phyloP scores from a whole-genome alignment of 2,888 invertebrate species.

The Busseola fusca region DNA sequence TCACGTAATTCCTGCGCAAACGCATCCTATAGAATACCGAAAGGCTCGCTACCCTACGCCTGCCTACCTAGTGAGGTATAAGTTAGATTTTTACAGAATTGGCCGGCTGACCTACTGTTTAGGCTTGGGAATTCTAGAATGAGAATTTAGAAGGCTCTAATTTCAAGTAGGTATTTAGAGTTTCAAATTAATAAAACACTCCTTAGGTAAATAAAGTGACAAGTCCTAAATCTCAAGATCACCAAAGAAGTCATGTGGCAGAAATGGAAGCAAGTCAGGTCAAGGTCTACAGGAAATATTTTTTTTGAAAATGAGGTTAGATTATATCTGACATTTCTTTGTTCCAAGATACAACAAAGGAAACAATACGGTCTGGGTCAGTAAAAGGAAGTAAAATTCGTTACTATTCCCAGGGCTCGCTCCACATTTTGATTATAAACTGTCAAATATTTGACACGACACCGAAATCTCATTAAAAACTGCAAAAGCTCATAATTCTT shows the following conservation, averaged over 20 bases:
- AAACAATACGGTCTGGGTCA: not conserved
- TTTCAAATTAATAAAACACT: not conserved
- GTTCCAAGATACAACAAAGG: not conserved
- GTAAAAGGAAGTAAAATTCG: not conserved
- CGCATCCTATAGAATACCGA: too few relatives aligned
- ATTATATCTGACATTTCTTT: not conserved
- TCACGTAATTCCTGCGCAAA: too few relatives aligned
- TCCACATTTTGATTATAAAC: slow-evolving; percentile 34
- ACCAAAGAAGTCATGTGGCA: not conserved
- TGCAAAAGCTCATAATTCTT: slow-evolving; percentile 43
- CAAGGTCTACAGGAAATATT: not conserved
- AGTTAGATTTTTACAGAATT: too few relatives aligned
- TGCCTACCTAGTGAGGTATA: too few relatives aligned
- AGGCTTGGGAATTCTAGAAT: not conserved
- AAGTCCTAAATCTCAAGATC: not conserved
- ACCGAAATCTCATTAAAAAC: slow-evolving; percentile 53
- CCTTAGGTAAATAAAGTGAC: not conserved
- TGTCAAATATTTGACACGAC: slow-evolving; percentile 45
- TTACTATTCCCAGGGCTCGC: slow-evolving; percentile 22
- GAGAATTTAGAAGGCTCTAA: not conserved
- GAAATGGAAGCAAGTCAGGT: not conserved
- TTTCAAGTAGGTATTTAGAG: not conserved
- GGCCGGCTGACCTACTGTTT: not conserved
- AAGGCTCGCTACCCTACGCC: too few relatives aligned
- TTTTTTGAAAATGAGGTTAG: not conserved